Evolutionary conservation across 2,113 vertebrate species (phyloP), one percentile per base, ranked within the genome.

Genomic region (Antennarius striatus): DNA sequence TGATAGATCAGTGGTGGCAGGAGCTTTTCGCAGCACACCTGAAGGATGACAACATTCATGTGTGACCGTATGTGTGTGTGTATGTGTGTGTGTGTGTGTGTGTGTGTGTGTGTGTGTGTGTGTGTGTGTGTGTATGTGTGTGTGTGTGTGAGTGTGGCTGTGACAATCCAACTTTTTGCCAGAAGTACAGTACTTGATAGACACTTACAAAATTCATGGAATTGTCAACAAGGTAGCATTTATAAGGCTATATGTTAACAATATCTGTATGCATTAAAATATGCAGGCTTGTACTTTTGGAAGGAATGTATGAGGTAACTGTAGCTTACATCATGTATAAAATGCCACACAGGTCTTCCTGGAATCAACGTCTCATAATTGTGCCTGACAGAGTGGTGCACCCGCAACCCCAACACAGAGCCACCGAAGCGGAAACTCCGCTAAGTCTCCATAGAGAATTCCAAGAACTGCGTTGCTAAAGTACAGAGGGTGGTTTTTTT

Each of bases 381-480:
- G 81, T 30, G 85, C 81, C 82, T 81, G 87, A 90, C 88, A 91
- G 84, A 83, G 75, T 70, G 85, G 75, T 89, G 86, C 86, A 84
- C 79, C 90, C 88, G 73, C 83, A 78, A 75, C 84, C 85, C 80
- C 74, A 62, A 52, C 46, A 29, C 82, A 40, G 57, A 86, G 80
- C 84, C 79, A 83, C 81, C 51, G 63, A 74, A 80, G 89, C 75
- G 63, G 81, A 92, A 91, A 90, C 81, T 57, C 42, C 65, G 67
- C 68, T 39, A 66, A 70, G 73, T 77, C 68, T 83, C 83, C 50
- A 48, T 56, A 8, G 81, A 84, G 79, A 83, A 32, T 80, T 88
- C 77, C 77, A 77, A 86, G 61, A 87, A 80, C 64, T 62, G 58
- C 42, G 51, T 76, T 77, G 76, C 84, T 73, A 63, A 84, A 82